Evolutionary conservation across 2,113 vertebrate species (phyloP).

Genomic region (Holacanthus passer): DNA sequence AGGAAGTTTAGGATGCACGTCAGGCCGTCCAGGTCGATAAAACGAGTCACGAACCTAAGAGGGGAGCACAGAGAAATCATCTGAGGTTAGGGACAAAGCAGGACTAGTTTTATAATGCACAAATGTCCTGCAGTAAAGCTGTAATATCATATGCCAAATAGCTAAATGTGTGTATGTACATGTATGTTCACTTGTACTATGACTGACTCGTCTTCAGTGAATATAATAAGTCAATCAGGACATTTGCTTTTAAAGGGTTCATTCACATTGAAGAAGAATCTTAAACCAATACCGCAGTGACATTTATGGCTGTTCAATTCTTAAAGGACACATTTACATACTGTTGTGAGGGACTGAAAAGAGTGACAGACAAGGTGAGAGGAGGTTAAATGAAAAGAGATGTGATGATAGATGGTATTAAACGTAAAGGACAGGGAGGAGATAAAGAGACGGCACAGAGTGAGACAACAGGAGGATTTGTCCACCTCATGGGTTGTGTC

Average conservation of each 20-base stretch:
- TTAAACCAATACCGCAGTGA: constrained; percentile 9
- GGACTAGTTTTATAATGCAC: background rate
- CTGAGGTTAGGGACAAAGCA: background rate
- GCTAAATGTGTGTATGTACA: background rate
- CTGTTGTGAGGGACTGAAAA: background rate
- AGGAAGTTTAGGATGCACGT: constrained; percentile 97
- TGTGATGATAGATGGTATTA: constrained; percentile 19
- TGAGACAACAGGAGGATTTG: background rate
- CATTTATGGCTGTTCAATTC: constrained; percentile 24
- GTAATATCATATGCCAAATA: no score
- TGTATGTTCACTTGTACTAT: background rate
- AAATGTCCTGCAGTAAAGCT: background rate
- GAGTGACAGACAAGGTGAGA: constrained; percentile 23
- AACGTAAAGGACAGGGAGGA: background rate
- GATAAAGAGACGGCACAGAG: background rate
- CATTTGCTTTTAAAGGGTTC: constrained; percentile 18
- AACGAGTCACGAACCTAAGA: constrained; percentile 96
- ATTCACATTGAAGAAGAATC: constrained; percentile 1
- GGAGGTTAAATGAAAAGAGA: constrained; percentile 31
- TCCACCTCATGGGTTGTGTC: constrained; percentile 97
- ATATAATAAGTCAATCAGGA: constrained; percentile 5
- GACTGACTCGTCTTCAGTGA: background rate
- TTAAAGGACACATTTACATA: constrained; percentile 53
- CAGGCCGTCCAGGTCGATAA: constrained; percentile 97
- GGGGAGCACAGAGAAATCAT: constrained; percentile 7